Base-by-base conservation (phyloP, 2,888 invertebrate species). In the Parnassius apollo region DNA sequence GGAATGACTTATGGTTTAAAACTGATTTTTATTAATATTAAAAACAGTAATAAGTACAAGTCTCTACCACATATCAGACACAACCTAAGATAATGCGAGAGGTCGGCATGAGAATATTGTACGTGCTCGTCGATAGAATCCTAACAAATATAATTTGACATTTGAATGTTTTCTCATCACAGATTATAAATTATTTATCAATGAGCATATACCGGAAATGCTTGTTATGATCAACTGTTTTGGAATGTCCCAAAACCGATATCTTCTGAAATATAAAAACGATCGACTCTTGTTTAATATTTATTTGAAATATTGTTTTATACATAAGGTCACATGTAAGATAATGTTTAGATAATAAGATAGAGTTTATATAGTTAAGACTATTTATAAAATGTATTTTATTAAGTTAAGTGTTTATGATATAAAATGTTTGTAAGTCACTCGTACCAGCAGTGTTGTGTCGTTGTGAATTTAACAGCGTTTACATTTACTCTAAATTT, bases 71-170 rank as follows among this genome's bases (percentile, higher is more conserved):
- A 35, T 35, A 35, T 4, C 35, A 35, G 35, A 35, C 55, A 55
- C 18, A 55, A 53, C 8, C 22, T 8, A 51, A 44, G 42, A 61
- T 52, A 56, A 50, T 65, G 62, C 18, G 59, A 66, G 48, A 52
- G 54, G 60, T 66, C 35, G 4, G 42, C 57, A 60, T 58, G 42
- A 18, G 35, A 48, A 50, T 42, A 35, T 54, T 53, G 58, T 75
- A 75, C 78, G 76, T 78, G 76, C 77, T 77, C 73, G 68, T 77
- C 76, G 77, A 78, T 77, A 74, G 72, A 74, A 71, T 62, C 65
- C 56, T 53, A 49, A 7, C 13, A 13, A 35, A 48, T 59, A 53
- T 61, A 54, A 58, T 59, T 64, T 67, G 49, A 58, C 48, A 48
- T 53, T 46, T 53, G 54, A 62, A 42, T 67, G 62, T 69, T 75